Evolutionary conservation across 1,140 invertebrate species (phyloP), one percentile per base, ranked within the genome.

Genomic region (Magallana angulata): DNA sequence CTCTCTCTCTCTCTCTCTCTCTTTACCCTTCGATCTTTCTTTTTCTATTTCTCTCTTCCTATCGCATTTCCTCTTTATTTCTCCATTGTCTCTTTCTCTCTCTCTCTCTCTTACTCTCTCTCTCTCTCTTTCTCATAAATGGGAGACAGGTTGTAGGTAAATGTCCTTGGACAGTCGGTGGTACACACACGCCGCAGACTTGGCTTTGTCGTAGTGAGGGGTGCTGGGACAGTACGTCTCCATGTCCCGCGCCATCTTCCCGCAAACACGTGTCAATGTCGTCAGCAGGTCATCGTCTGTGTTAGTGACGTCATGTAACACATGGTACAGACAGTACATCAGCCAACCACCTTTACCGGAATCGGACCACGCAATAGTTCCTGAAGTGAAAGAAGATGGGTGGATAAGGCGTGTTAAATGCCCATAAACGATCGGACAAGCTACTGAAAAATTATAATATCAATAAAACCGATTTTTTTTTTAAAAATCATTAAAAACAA

Each of bases 301-400:
- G 57, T 88, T 36, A n/a, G 68, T 48, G 16, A 88, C 24, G 36
- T 76, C n/a, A 16, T 57, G 59, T 14, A 88, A 76, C n/a, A 88
- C 87, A 30, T 88, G 56, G 24, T 88, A 88, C 56, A 88, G 16
- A 81, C 82, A 85, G 87, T 60, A 88, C 9, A 64, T 84, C 30
- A 89, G 64, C 88, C 88, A 89, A n/a, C 88, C 88, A 30, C 88
- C 88, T 18, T 86, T 84, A 18, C 71, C 82, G n/a, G 30, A 30
- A n/a, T 89, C 88, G 16, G 85, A 86, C 88, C 88, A 89, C 1
- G 88, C 88, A 7, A 89, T 86, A 24, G 60, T 86, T 16, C 84
- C 88, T 89, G 82, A 62, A 84, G 57, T 24, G 59, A 58, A 11
- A 16, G 12, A 56, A 24, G 0, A 24, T 24, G 18, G 18, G 18